These are phyloP conservation scores for Virgularia gustaviana DNA, from an alignment of 92 coral and sea anemone species.

Conservation along the genomic window DNA sequence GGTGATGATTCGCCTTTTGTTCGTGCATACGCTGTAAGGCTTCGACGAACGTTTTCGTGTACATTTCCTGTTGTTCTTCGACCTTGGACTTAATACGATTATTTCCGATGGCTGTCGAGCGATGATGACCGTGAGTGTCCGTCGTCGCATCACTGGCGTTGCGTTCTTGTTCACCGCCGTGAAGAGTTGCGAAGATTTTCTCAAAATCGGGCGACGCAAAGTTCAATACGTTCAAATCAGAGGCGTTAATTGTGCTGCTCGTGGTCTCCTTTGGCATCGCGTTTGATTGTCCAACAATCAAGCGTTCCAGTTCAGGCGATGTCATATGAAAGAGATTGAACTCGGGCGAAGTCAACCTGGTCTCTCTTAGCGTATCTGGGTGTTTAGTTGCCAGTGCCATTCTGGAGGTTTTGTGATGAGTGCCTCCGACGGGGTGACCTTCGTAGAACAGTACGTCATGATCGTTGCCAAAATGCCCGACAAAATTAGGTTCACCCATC, in stretches of 20 bases:
- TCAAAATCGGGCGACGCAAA: conserved; percentile 95
- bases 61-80: conserved; percentile 76
- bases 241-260: conserved; percentile 64
- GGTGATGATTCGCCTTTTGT: conserved; percentile 54
- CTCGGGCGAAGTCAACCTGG: conserved; percentile 64
- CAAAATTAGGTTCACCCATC: background rate
- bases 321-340: conserved; percentile 75
- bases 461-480: background rate
- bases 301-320: conserved; percentile 84
- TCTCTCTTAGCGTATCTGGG: conserved; percentile 44
- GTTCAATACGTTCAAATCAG: conserved; percentile 81
- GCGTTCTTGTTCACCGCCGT: conserved; percentile 62
- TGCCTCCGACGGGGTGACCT: conserved; percentile 37
- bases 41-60: conserved; percentile 91
- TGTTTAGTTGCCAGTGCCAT: conserved; percentile 42
- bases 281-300: conserved; percentile 74
- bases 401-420: conserved; percentile 62
- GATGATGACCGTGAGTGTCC: no score
- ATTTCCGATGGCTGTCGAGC: no score
- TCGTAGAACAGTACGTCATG: conserved; percentile 20
- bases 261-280: conserved; percentile 72
- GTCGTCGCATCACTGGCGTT: no score
- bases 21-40: conserved; percentile 90
- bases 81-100: no score
- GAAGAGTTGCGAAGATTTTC: conserved; percentile 78